These are phyloP conservation scores for Eulemur albifrons DNA, from an alignment of 2,797 vertebrate genomes.

Conservation along the genomic window DNA sequence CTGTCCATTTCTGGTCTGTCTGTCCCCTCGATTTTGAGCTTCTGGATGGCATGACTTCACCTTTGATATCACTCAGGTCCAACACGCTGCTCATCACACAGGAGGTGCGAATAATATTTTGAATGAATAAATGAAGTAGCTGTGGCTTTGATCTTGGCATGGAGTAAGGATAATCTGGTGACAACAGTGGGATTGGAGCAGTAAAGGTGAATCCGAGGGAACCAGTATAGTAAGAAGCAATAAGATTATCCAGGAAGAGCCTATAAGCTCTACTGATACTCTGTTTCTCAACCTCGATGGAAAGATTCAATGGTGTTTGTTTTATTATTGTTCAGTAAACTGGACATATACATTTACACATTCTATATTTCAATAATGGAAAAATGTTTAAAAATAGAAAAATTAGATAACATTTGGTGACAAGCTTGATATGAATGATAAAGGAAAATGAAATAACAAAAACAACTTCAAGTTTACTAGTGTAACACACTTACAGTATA, in stretches of 20 bases:
- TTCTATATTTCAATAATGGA: background rate
- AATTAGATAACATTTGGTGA: background rate
- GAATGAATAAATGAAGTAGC: background rate
- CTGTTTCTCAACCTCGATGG: background rate
- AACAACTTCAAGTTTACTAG: background rate
- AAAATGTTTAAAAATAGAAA: background rate
- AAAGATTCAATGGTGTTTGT: background rate
- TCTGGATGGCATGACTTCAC: background rate
- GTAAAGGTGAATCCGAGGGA: background rate
- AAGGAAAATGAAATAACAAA: background rate
- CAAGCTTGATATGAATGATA: background rate
- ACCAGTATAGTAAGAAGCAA: background rate
- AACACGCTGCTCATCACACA: background rate
- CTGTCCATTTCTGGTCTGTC: background rate
- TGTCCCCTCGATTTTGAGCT: background rate
- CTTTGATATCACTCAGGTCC: background rate
- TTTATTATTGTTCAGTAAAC: background rate
- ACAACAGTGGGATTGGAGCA: background rate
- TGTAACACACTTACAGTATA: background rate
- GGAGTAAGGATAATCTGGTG: background rate
- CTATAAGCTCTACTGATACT: background rate
- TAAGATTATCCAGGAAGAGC: background rate
- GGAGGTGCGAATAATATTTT: background rate
- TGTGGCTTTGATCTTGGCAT: background rate
- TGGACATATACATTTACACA: background rate